Percentiles rank a stretch among this genome's conserved stretches.
These are phyloP conservation scores for Scytalopus superciliaris DNA, from an alignment of 2,113 vertebrate genomes.

Conservation along the genomic window DNA sequence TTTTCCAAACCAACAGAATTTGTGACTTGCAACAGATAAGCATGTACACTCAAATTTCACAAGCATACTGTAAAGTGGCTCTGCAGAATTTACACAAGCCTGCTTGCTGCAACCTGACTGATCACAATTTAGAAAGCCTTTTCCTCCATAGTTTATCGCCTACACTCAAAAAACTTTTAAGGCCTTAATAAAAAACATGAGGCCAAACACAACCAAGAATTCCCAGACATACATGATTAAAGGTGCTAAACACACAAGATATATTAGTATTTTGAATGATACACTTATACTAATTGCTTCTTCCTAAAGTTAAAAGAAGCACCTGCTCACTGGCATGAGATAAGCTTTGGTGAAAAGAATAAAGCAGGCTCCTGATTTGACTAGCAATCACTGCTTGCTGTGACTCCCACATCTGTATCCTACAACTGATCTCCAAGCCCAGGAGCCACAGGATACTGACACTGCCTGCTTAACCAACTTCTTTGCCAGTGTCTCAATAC, in stretches of 20 bases:
- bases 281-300: neutral
- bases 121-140: neutral
- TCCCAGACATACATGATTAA: neutral
- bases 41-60: rapidly evolving
- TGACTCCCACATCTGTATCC: neutral
- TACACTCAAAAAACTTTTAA: neutral
- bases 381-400: neutral
- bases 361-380: neutral
- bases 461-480: neutral
- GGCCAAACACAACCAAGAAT: neutral
- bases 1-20: neutral
- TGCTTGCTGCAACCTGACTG: neutral
- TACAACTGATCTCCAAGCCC: neutral
- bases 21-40: neutral
- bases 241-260: neutral
- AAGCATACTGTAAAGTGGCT: neutral
- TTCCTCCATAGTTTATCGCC: neutral
- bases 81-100: neutral
- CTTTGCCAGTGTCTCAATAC: neutral
- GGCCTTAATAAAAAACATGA: neutral
- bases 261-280: neutral
- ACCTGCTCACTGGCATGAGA: neutral
- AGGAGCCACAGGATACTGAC: neutral
- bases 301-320: neutral
- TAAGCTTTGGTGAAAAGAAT: neutral